Evolutionary conservation across 53 echinoderm and acorn worm species (phyloP), one percentile per base, ranked within the genome.

Genomic region (Stichopus horrens): DNA sequence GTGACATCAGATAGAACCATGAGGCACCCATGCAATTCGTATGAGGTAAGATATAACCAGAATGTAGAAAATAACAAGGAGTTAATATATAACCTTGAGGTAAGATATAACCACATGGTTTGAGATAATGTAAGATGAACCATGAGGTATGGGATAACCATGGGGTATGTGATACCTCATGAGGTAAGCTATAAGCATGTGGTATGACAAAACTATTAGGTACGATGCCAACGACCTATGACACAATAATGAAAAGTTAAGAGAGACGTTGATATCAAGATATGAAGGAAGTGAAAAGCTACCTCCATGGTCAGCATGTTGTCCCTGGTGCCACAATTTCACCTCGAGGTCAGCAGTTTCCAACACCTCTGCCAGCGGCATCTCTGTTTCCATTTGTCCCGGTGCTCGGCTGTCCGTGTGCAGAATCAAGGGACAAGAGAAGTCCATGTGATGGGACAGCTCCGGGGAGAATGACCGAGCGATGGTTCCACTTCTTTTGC

Each of bases 281-380:
- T 11, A 14, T 0, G 68, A 67, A 67, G n/a, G 68, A 67, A 67
- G 11, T 67, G 11, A n/a, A 14, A n/a, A 11, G 11, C 5, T 65
- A 85, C 85, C 85, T 85, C 52, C 66, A 85, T 65, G 85, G 37
- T 37, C 37, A 52, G 60, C 14, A 57, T 85, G 85, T 22, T 93
- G 98, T 52, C 94, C 94, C 77, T 98, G 98, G 74, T 98, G 98
- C 98, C 98, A 98, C 18, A 98, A 90, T 66, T 96, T 93, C 9
- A 96, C 54, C n/a, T 58, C 93, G 57, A 98, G 91, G 78, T 98
- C 98, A 56, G 94, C 95, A 5, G 94, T 87, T 57, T 98, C 98
- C 56, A 98, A 63, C 7, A 94, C 92, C 87, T 98, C 98, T 75
- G 98, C 98, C 66, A 98, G 76, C 66, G 95, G 91, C 73, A 92